A percentile compares a stretch with the other conserved stretches of the same genome.
Conservation (phyloP, 2,797 vertebrate genomes). For the Sebastes nivosus region DNA sequence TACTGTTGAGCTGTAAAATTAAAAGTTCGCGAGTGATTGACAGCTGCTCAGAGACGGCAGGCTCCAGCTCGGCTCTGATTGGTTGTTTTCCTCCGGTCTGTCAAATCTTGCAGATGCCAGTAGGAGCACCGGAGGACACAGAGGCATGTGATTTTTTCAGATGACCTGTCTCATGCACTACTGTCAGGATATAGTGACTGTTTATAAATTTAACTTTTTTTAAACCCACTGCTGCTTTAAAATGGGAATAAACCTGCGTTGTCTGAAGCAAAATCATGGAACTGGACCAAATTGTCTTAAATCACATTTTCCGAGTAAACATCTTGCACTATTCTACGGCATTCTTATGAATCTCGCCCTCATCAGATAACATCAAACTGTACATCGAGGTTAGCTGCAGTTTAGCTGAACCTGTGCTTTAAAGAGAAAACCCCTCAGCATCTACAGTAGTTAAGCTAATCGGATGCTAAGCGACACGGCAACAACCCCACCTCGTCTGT, state of each 20-base stretch:
- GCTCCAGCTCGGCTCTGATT: no score
- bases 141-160: no score
- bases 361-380: background rate
- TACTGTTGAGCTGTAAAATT: no score
- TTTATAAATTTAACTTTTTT: no score
- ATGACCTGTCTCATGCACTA: no score
- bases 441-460: background rate
- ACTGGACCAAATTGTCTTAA: background rate
- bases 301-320: background rate
- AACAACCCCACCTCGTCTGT: background rate
- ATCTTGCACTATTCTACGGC: background rate
- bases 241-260: background rate
- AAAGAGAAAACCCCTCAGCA: background rate
- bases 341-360: background rate
- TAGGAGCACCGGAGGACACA: no score
- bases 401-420: background rate
- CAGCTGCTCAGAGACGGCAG: no score
- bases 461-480: background rate
- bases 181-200: fast-evolving
- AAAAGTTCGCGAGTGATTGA: fast-evolving
- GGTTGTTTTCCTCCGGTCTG: no score
- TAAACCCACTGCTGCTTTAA: background rate
- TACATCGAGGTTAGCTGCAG: background rate
- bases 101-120: no score
- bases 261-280: background rate